These are phyloP conservation scores for Harpagoxenus sublaevis DNA, from an alignment of 2,888 invertebrate species.

Conservation along the genomic window DNA sequence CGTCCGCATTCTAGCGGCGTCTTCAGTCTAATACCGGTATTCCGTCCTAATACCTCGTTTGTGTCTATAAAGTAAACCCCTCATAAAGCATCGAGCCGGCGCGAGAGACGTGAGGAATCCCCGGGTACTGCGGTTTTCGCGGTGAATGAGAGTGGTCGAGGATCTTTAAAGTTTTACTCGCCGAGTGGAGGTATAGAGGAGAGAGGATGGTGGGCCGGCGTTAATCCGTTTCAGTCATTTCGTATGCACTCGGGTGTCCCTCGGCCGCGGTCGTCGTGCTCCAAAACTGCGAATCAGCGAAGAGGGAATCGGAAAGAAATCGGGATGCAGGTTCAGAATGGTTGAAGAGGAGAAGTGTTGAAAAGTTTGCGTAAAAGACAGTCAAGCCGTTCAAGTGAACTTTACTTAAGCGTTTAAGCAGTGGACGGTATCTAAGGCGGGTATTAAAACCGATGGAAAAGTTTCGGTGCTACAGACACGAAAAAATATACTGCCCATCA, in stretches of 20 bases:
- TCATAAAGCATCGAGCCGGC: slow-evolving; percentile 52
- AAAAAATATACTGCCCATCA: neutral
- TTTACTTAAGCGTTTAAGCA: slow-evolving; percentile 2
- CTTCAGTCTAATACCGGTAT: slow-evolving; percentile 56
- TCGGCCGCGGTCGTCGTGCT: neutral
- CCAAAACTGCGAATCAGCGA: slow-evolving; percentile 20
- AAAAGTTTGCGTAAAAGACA: slow-evolving; percentile 8
- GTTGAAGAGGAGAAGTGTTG: neutral
- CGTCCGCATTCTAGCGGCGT: slow-evolving; percentile 42
- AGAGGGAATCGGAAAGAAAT: slow-evolving; percentile 6
- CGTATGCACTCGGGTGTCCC: slow-evolving; percentile 34
- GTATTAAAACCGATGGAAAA: neutral
- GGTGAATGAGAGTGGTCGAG: slow-evolving; percentile 48
- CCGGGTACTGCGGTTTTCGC: slow-evolving; percentile 38
- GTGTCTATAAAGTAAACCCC: slow-evolving; percentile 55
- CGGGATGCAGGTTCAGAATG: neutral
- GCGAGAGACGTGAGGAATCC: slow-evolving; percentile 41
- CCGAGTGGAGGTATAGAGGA: neutral
- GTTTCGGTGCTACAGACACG: too few species aligned
- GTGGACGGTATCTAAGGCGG: neutral
- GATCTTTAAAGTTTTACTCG: slow-evolving; percentile 58
- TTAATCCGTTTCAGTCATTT: slow-evolving; percentile 53
- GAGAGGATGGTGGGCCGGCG: neutral
- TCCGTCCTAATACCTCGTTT: slow-evolving; percentile 51
- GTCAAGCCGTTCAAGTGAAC: neutral